Percentiles rank a stretch among this genome's conserved stretches.
These are phyloP conservation scores for Coregonus sp. DNA, from an alignment of 2,797 vertebrate species.

Conservation along the genomic window DNA sequence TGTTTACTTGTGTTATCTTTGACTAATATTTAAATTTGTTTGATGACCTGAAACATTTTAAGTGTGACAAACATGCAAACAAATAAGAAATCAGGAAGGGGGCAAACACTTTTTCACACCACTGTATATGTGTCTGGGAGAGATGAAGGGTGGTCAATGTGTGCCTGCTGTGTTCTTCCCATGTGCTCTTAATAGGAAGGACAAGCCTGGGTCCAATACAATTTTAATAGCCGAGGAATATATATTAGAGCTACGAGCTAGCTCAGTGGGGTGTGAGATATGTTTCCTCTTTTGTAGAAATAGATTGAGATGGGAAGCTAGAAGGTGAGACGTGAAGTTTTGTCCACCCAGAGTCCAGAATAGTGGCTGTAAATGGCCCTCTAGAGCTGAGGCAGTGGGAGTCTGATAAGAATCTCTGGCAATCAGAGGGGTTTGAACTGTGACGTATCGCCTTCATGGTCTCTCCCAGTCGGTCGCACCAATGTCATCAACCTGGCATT, in stretches of 20 bases:
- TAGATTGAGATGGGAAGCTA: constrained; percentile 35
- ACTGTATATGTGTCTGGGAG: background rate
- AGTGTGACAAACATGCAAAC: too few species aligned
- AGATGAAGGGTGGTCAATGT: constrained; percentile 50
- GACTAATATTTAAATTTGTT: too few species aligned
- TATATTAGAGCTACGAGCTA: constrained; percentile 8
- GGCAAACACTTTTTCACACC: too few species aligned
- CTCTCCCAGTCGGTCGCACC: background rate
- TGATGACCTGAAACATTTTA: too few species aligned
- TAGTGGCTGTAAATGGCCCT: constrained; percentile 23
- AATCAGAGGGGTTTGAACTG: constrained; percentile 23
- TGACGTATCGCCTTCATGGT: constrained; percentile 18
- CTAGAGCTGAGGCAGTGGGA: constrained; percentile 19
- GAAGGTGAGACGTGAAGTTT: background rate
- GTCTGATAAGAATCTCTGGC: constrained; percentile 35
- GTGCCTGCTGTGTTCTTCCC: constrained; percentile 29
- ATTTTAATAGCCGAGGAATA: constrained; percentile 53
- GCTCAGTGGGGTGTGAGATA: constrained; percentile 3
- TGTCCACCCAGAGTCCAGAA: constrained; percentile 21
- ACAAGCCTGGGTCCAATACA: constrained; percentile 61
- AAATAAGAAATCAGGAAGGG: too few species aligned
- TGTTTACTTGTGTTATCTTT: too few species aligned
- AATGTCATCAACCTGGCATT: constrained; percentile 17
- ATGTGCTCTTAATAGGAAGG: constrained; percentile 48
- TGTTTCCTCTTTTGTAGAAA: constrained; percentile 30